Percentiles rank a stretch among this genome's conserved stretches.
Conservation (phyloP, 2,797 vertebrate species). For the Ptychobarbus kaznakovi region DNA sequence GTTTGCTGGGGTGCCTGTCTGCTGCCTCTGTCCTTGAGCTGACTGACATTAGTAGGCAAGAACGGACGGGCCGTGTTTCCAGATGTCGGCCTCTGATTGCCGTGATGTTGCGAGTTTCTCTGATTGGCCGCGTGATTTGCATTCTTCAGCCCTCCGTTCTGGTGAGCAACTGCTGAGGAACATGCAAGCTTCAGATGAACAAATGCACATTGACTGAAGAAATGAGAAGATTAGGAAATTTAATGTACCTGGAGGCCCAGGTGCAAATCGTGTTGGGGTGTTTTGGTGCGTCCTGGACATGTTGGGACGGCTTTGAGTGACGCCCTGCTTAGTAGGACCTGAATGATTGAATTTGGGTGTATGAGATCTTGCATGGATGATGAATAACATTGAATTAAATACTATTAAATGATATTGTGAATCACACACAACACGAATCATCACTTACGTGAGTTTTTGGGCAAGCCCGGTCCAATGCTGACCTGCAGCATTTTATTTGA, state of each 20-base stretch:
- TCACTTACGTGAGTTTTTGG: slow-evolving; percentile 95
- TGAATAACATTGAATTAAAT: background rate
- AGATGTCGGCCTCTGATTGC: slow-evolving; percentile 71
- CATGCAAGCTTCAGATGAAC: background rate
- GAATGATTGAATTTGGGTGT: slow-evolving; percentile 41
- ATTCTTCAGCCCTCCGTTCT: slow-evolving; percentile 87
- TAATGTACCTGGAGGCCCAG: slow-evolving; percentile 89
- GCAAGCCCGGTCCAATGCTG: slow-evolving; percentile 92
- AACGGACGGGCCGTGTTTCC: slow-evolving; percentile 76
- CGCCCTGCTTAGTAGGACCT: slow-evolving; percentile 89
- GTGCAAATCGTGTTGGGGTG: slow-evolving; percentile 86
- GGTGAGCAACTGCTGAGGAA: slow-evolving; percentile 80
- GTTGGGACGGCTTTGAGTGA: slow-evolving; percentile 72
- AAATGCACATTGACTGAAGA: background rate
- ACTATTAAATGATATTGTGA: background rate
- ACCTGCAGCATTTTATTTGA: slow-evolving; percentile 95
- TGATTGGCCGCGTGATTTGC: slow-evolving; percentile 75
- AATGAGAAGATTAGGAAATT: background rate
- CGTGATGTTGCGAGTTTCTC: slow-evolving; percentile 76
- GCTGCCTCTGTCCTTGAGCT: slow-evolving; percentile 72
- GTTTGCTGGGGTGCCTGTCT: slow-evolving; percentile 77
- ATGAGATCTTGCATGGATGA: background rate
- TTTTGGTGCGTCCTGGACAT: slow-evolving; percentile 75
- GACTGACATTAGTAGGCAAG: slow-evolving; percentile 81
- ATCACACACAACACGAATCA: background rate